phyloP scores from a whole-genome alignment of 2,113 vertebrate species.

The Jaculus jaculus region DNA sequence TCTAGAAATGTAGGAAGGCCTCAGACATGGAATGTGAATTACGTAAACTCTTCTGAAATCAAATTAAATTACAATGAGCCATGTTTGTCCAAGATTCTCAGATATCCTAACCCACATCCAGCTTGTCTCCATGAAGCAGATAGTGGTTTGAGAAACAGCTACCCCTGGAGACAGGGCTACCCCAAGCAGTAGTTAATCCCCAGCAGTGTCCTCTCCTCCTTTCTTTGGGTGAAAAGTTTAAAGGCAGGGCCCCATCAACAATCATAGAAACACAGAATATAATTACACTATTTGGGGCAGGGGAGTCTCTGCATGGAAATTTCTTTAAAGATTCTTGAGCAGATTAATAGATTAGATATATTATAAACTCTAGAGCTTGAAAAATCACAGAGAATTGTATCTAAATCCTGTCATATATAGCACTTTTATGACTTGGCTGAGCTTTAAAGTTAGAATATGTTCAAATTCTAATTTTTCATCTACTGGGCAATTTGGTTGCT shows the following conservation, averaged over 20 bases:
- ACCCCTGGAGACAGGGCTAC: not conserved
- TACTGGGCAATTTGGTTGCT: not conserved
- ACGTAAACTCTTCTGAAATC: not conserved
- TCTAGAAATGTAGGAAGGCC: constrained; percentile 46
- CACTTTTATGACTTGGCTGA: not conserved
- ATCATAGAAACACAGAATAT: not conserved
- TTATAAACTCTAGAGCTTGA: not conserved
- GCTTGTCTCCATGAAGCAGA: not conserved
- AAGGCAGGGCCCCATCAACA: rapidly evolving
- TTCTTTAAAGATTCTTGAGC: not conserved
- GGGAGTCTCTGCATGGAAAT: not conserved
- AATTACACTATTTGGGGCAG: not conserved
- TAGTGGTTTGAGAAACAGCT: not conserved
- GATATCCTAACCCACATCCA: not conserved
- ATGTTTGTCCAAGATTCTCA: not conserved
- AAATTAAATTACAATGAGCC: constrained; percentile 30
- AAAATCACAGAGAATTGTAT: not conserved
- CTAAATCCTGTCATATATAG: not conserved
- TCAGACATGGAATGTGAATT: constrained; percentile 43
- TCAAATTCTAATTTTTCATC: not conserved
- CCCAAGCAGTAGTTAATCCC: too few relatives aligned
- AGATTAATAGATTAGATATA: constrained; percentile 22
- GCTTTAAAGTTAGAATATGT: constrained; percentile 12
- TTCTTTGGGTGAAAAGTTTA: not conserved
- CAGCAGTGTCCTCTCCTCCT: rapidly evolving